A percentile compares a stretch with the other conserved stretches of the same genome.
phyloP scores from a whole-genome alignment of 2,888 invertebrate species.

The Molorchus minor region DNA sequence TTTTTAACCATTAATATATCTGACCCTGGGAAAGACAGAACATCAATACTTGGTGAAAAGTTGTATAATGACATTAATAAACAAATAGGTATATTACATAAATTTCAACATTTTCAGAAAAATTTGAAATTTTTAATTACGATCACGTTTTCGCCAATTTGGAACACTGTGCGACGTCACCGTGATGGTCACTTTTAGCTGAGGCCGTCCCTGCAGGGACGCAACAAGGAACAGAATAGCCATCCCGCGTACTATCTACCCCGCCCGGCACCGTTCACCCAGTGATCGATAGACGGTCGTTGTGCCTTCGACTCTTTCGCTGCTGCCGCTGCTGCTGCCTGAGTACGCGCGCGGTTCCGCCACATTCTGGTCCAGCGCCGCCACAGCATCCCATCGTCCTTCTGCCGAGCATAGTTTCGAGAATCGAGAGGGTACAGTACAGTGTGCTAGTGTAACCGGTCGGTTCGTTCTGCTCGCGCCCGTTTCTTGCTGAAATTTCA shows the following conservation, averaged over 20 bases:
- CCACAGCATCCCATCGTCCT: slow-evolving; percentile 19
- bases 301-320: slow-evolving; percentile 11
- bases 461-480: slow-evolving; percentile 7
- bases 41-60: no score
- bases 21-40: no score
- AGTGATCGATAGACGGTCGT: slow-evolving; percentile 31
- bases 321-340: background rate
- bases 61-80: no score
- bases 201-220: slow-evolving; percentile 18
- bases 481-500: background rate
- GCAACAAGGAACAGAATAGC: slow-evolving; percentile 21
- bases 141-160: no score
- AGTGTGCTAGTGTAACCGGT: slow-evolving; percentile 18
- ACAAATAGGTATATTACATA: no score
- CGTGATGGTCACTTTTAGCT: no score
- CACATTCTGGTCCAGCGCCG: slow-evolving; percentile 21
- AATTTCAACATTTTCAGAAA: no score
- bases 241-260: slow-evolving; percentile 8
- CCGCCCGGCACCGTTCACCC: slow-evolving; percentile 23
- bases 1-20: no score
- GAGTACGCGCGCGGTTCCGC: slow-evolving; percentile 4
- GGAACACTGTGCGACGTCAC: no score
- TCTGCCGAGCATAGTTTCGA: slow-evolving; percentile 5
- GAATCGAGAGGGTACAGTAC: slow-evolving; percentile 11
- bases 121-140: no score